A percentile compares a stretch with the other conserved stretches of the same genome.
Evolutionary conservation across 1,140 invertebrate species (phyloP).

Genomic region (Pachyrhynchus sulphureomaculatus): DNA sequence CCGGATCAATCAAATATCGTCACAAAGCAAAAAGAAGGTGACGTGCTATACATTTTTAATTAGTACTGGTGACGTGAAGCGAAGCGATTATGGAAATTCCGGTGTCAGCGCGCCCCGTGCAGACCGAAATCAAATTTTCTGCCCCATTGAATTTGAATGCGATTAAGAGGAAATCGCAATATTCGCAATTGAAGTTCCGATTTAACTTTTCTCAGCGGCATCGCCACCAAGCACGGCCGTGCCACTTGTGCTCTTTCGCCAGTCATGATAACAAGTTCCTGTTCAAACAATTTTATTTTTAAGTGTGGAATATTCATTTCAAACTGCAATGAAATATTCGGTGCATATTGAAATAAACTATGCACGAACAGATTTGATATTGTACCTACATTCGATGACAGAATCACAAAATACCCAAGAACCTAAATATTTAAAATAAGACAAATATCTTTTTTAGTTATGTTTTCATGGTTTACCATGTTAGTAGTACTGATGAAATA

Average conservation of each 20-base stretch:
- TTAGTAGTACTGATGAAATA: too few species aligned
- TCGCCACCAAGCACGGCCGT: constrained; percentile 2
- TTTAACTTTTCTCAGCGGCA: neutral
- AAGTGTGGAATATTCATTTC: neutral
- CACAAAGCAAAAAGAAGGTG: constrained; percentile 1
- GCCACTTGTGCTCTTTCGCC: neutral
- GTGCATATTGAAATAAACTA: too few species aligned
- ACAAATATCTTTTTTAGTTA: too few species aligned
- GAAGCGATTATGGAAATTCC: constrained; percentile 44
- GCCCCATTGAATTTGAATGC: constrained; percentile 42
- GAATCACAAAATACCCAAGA: too few species aligned
- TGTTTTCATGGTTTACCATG: too few species aligned
- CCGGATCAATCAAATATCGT: neutral
- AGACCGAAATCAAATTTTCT: constrained; percentile 45
- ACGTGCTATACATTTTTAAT: constrained; percentile 44
- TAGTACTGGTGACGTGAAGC: constrained; percentile 34
- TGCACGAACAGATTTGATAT: too few species aligned
- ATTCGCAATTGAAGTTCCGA: constrained; percentile 7
- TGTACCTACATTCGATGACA: too few species aligned
- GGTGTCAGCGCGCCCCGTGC: constrained; percentile 36
- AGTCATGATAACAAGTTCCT: neutral
- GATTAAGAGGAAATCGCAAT: constrained; percentile 38
- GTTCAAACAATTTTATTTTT: neutral
- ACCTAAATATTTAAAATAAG: too few species aligned
- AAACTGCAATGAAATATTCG: too few species aligned